Conservation (phyloP, 2,888 invertebrate genomes). For the Ennomos fuscantarius region DNA sequence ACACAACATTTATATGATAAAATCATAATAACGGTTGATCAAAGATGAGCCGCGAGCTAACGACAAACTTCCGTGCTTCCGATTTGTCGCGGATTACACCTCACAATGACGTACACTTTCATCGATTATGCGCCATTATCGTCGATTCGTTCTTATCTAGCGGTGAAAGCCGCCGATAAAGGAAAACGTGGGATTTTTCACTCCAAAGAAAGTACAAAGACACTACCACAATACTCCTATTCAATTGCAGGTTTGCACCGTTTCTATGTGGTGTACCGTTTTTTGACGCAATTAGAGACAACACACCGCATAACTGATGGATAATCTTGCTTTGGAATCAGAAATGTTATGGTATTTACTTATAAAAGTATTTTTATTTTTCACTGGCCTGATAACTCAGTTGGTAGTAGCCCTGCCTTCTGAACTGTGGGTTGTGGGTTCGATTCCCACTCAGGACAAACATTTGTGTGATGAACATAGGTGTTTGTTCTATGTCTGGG, state of each 20-base stretch:
- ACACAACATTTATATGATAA: too few species aligned
- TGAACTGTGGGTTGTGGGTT: too few species aligned
- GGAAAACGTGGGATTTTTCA: conserved; percentile 78
- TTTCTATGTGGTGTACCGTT: conserved; percentile 66
- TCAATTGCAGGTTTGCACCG: conserved; percentile 52
- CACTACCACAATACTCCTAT: conserved; percentile 53
- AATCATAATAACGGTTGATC: not conserved
- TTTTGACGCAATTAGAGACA: conserved; percentile 56
- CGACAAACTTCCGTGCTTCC: conserved; percentile 29
- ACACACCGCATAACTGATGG: conserved; percentile 41
- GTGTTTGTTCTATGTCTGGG: too few species aligned
- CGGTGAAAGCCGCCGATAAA: conserved; percentile 76
- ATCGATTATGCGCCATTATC: conserved; percentile 64
- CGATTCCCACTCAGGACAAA: too few species aligned
- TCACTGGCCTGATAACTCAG: too few species aligned
- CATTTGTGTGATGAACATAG: too few species aligned
- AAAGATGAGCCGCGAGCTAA: conserved; percentile 7
- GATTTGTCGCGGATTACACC: conserved; percentile 35
- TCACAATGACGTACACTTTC: conserved; percentile 55
- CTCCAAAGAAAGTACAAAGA: conserved; percentile 68
- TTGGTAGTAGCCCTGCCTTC: too few species aligned
- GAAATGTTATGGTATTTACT: conserved; percentile 21
- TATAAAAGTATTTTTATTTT: conserved; percentile 24
- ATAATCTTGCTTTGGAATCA: conserved; percentile 23
- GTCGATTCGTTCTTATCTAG: conserved; percentile 70